Evolutionary conservation across 1,140 invertebrate genomes (phyloP), one percentile per base, ranked within the genome.

Genomic region (Pseudachorutes palmiensis): DNA sequence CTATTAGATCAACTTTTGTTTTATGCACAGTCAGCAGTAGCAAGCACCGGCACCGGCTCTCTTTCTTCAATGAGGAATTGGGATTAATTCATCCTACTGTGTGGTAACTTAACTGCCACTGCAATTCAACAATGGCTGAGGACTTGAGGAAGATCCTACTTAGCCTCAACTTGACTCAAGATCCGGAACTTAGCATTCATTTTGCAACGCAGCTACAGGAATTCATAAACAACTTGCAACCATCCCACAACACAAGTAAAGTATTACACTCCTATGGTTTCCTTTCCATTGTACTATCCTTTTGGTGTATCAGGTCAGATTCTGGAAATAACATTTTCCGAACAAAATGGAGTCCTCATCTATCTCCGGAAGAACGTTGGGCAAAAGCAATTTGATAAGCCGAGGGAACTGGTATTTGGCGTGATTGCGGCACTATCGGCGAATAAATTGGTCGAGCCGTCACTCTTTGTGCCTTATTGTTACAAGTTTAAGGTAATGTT

Each of bases 401-500:
- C 51, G 1, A 72, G 66, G 24, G 30, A 65, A 16, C 22, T 48
- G 22, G 33, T 31, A 2, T 65, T 69, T 45, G 12, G 32, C 1
- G 22, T 72, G 1, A 64, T 72, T 57, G 33, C 58, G 3, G 62
- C 22, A 28, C 2, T 72, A 22, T 14, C 69, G 28, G 22, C 48
- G 2, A 64, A 61, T 45, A 19, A 57, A 0, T 19, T 16, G 2
- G 48, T 57, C 22, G 32, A 49, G 24, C 41, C 2, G 1, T 26
- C 61, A 2, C 16, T 58, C 9, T 16, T 58, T 16, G 48, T 29
- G 2, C 51, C 60, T 1, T 67, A 70, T 62, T 66, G 51, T 36
- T 9, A 59, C 0, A 48, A 48, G 3, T 64, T 69, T 64, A 72
- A 69, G 62, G 67, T 72, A 30, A 57, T 19, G n/a, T 9, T 19